Base-by-base conservation (phyloP, 2,113 vertebrate species). In the Chascanopsetta lugubris region DNA sequence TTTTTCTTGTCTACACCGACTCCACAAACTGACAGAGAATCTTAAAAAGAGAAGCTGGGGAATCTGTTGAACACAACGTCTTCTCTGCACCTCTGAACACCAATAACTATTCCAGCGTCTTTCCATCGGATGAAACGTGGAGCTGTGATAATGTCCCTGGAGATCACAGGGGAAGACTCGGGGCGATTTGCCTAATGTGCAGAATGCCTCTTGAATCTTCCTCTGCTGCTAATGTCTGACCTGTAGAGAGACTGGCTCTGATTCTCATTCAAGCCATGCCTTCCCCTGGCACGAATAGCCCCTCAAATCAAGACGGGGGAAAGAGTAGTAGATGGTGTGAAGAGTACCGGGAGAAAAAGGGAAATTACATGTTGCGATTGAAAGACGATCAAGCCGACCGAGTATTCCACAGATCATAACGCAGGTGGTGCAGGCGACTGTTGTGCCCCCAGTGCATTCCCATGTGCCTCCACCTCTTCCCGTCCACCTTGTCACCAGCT, bases 231-330 rank as follows among this genome's bases (percentile, higher is more conserved):
- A 70, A 80, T 69, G 50, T 78, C 75, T 87, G 83, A 86, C 80
- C 82, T 77, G 78, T 73, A 55, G 67, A 71, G 51, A 77, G 66
- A 69, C 50, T 21, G 10, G 24, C 9, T 47, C 72, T 53, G 65
- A 85, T 89, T 89, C 61, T 82, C 64, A 87, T 83, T 88, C 82
- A 78, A 85, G 76, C 50, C 79, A 81, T 74, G 57, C 72, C 75
- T 17, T 73, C 40, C 76, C 9, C 55, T 80, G 74, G 29, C 45
- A 61, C 55, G 40, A 82, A 73, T 64, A 80, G 73, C 56, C 71
- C 51, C 69, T 80, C 10, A 77, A 79, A 80, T 61, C 57, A 88
- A 78, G 48, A 65, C 36, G 53, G 38, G 71, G 24, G 34, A 43
- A 58, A 69, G 36, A 34, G 45, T 56, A 69, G 46, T 22, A 75